Evolutionary conservation across 2,113 vertebrate species (phyloP).

Genomic region (Neotragus moschatus): DNA sequence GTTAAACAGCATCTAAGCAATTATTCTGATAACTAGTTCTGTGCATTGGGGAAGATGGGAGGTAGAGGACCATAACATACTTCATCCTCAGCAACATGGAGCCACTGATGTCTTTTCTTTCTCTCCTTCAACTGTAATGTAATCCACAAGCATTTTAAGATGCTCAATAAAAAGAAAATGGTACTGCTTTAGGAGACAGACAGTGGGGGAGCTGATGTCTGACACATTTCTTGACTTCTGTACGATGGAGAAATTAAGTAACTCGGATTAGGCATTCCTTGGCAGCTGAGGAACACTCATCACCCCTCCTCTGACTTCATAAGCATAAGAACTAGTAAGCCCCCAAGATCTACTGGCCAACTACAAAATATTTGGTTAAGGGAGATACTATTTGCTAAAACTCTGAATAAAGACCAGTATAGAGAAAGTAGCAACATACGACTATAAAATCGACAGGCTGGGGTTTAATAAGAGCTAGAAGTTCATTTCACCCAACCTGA

Average conservation of each 20-base stretch:
- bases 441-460: not conserved
- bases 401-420: not conserved
- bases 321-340: not conserved
- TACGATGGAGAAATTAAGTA: not conserved
- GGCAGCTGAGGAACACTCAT: not conserved
- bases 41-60: not conserved
- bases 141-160: not conserved
- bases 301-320: not conserved
- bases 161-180: not conserved
- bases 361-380: not conserved
- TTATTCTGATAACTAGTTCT: not conserved
- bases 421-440: not conserved
- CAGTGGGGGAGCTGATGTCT: not conserved
- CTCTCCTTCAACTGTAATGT: not conserved
- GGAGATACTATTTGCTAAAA: not conserved
- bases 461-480: not conserved
- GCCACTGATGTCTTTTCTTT: not conserved
- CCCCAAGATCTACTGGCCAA: not conserved
- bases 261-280: not conserved
- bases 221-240: not conserved
- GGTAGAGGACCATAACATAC: not conserved
- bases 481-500: not conserved
- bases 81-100: not conserved
- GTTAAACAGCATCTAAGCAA: not conserved
- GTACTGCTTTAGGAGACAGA: not conserved